phyloP scores from a whole-genome alignment of 2,113 vertebrate genomes.

The Poeciliopsis prolifica region DNA sequence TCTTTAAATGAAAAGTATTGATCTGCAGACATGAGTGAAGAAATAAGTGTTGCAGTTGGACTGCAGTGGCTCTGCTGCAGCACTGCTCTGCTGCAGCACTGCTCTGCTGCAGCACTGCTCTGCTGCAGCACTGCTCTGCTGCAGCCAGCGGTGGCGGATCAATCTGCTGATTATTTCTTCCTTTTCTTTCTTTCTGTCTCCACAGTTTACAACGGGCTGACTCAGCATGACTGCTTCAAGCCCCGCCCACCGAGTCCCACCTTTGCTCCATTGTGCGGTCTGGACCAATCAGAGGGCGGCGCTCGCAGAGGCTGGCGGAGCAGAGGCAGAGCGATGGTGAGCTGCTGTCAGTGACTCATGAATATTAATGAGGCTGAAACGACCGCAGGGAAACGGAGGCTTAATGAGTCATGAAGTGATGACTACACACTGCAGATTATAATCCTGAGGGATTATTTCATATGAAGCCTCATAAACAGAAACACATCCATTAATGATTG shows the following conservation, averaged over 20 bases:
- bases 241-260: conserved; percentile 85
- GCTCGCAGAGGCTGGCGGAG: conserved; percentile 82
- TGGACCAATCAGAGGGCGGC: conserved; percentile 72
- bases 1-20: not conserved
- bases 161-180: not conserved
- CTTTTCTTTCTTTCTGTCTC: conserved; percentile 6
- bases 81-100: no score
- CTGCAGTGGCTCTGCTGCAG: conserved; percentile 1
- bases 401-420: not conserved
- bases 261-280: conserved; percentile 56
- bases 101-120: no score
- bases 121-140: not conserved
- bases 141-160: not conserved
- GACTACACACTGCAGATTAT: not conserved
- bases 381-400: not conserved
- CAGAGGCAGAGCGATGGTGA: conserved; percentile 87
- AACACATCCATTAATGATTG: not conserved
- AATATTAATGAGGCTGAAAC: conserved; percentile 37
- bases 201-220: conserved; percentile 87
- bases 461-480: not conserved
- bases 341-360: not conserved
- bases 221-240: conserved; percentile 86
- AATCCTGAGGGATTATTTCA: not conserved
- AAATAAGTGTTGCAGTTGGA: not conserved
- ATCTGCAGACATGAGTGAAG: not conserved